Percentiles rank a stretch among this genome's conserved stretches.
phyloP scores from a whole-genome alignment of 1,140 invertebrate species.

The honey bee (Apis mellifera) region Amel_HAv3.1 CM009938.2:1702501-1703000 shows the following conservation, averaged over 20 bases:
- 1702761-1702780: slow-evolving; percentile 72
- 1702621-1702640: background rate
- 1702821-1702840: slow-evolving; percentile 74
- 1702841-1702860: slow-evolving; percentile 75
- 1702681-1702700: background rate
- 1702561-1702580: no score
- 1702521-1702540: no score
- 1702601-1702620: background rate
- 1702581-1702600: no score
- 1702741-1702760: slow-evolving; percentile 55
- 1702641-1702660: background rate
- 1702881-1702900: background rate
- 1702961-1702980: background rate
- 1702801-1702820: slow-evolving; percentile 75
- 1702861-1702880: slow-evolving; percentile 74
- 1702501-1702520: no score
- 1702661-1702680: background rate
- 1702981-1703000: background rate
- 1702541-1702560: no score
- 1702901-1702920: no score
- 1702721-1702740: background rate
- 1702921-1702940: no score
- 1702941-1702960: background rate
- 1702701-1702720: background rate
- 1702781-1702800: slow-evolving; percentile 73